Conservation (phyloP, 2,888 invertebrate species). For the Drosophila mercatorum region DNA sequence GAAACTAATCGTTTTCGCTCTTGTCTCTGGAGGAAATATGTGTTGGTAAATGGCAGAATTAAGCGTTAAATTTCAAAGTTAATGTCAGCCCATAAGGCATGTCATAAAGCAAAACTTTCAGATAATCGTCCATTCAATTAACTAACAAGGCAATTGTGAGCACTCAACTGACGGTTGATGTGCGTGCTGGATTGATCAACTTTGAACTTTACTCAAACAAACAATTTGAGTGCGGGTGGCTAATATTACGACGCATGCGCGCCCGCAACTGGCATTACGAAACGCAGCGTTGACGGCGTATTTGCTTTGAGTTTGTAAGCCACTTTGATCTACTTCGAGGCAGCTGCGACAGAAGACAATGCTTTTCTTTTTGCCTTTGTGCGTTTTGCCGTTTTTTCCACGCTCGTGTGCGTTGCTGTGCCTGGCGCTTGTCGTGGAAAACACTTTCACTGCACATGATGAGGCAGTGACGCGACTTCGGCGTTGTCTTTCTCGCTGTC, state of each 20-base stretch:
- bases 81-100: neutral
- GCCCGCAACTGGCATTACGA: slow-evolving; percentile 66
- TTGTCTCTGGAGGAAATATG: neutral
- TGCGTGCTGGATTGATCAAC: slow-evolving; percentile 61
- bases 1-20: slow-evolving; percentile 22
- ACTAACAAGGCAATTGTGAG: slow-evolving; percentile 15
- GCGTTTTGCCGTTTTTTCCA: slow-evolving; percentile 52
- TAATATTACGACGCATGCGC: slow-evolving; percentile 66
- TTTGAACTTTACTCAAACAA: slow-evolving; percentile 67
- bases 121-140: slow-evolving; percentile 15
- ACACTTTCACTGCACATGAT: slow-evolving; percentile 82
- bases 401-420: slow-evolving; percentile 69
- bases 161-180: slow-evolving; percentile 5
- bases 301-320: slow-evolving; percentile 57
- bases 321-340: slow-evolving; percentile 69
- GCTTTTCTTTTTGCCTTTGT: slow-evolving; percentile 70
- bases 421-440: slow-evolving; percentile 78
- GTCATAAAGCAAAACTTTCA: neutral
- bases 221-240: slow-evolving; percentile 24
- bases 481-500: slow-evolving; percentile 30
- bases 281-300: slow-evolving; percentile 51
- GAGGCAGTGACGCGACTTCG: slow-evolving; percentile 76
- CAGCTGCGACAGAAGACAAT: slow-evolving; percentile 60
- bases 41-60: slow-evolving; percentile 1
- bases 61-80: neutral